Percentiles rank a stretch among this genome's conserved stretches.
Conservation (phyloP, 1,140 invertebrate species). For the Hypsibius dujardini region DNA sequence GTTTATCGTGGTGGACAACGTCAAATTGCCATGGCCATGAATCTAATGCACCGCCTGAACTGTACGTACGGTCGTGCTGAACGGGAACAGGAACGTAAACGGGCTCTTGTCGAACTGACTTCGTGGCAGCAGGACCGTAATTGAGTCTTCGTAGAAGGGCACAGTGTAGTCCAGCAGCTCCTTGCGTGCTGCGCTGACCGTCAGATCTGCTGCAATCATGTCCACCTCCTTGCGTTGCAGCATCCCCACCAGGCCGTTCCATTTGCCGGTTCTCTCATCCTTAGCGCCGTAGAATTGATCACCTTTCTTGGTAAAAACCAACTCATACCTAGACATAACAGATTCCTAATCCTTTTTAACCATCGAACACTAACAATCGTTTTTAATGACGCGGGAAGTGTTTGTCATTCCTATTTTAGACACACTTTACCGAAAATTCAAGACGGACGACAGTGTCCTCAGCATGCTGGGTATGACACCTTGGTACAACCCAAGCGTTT, state of each 20-base stretch:
- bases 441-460: neutral
- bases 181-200: neutral
- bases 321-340: neutral
- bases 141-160: constrained; percentile 5
- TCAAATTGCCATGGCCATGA: no score
- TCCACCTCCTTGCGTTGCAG: constrained; percentile 19
- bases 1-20: neutral
- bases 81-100: neutral
- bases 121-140: neutral
- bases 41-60: no score
- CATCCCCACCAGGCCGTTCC: constrained; percentile 20
- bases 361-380: neutral
- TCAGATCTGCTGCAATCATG: constrained; percentile 5
- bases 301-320: neutral
- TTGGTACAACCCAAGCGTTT: neutral
- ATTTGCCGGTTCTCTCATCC: neutral
- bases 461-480: neutral
- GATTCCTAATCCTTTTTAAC: neutral
- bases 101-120: constrained; percentile 3
- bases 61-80: neutral
- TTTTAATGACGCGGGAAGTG: neutral
- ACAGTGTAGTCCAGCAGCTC: constrained; percentile 17
- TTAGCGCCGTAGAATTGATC: neutral
- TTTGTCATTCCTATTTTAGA: neutral
- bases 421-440: neutral